Conservation (phyloP, 2,113 vertebrate genomes). For the Collichthys lucidus region DNA sequence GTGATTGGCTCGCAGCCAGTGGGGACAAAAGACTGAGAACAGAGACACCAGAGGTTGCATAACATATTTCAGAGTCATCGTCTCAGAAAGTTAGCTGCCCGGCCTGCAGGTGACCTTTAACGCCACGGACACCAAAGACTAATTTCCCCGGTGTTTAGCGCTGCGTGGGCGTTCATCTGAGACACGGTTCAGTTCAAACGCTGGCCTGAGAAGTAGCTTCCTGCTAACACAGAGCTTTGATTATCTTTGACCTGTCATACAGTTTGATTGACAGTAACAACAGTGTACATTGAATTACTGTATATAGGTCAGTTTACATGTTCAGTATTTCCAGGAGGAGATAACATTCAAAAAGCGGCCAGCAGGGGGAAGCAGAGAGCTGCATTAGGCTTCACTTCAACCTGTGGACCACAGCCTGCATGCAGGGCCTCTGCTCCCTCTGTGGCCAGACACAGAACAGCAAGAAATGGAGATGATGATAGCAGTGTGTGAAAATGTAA, state of each 20-base stretch:
- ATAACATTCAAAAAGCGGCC: conserved; percentile 10
- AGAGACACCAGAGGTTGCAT: conserved; percentile 20
- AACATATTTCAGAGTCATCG: conserved; percentile 55
- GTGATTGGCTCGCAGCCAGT: background rate
- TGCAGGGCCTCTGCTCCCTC: background rate
- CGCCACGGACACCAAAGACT: conserved; percentile 3
- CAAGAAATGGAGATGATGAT: background rate
- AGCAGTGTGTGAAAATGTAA: too few relatives aligned
- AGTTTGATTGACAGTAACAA: conserved; percentile 1
- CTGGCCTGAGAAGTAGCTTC: background rate
- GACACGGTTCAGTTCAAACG: background rate
- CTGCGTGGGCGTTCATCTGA: conserved; percentile 17
- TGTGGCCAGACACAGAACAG: too few relatives aligned
- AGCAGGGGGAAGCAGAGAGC: conserved; percentile 69
- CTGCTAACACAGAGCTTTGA: conserved; percentile 10
- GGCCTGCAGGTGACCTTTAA: conserved; percentile 46
- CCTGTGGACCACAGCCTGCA: background rate
- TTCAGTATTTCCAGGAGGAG: background rate
- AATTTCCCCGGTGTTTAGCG: conserved; percentile 6
- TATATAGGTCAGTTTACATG: background rate
- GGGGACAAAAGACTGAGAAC: background rate
- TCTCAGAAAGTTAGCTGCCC: conserved; percentile 13
- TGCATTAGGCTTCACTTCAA: background rate
- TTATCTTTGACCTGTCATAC: conserved; percentile 5
- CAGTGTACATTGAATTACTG: background rate